Percentiles rank a stretch among this genome's conserved stretches.
These are phyloP conservation scores for Trachymyrmex cornetzi DNA, from an alignment of 1,140 invertebrate species.

Conservation along the genomic window DNA sequence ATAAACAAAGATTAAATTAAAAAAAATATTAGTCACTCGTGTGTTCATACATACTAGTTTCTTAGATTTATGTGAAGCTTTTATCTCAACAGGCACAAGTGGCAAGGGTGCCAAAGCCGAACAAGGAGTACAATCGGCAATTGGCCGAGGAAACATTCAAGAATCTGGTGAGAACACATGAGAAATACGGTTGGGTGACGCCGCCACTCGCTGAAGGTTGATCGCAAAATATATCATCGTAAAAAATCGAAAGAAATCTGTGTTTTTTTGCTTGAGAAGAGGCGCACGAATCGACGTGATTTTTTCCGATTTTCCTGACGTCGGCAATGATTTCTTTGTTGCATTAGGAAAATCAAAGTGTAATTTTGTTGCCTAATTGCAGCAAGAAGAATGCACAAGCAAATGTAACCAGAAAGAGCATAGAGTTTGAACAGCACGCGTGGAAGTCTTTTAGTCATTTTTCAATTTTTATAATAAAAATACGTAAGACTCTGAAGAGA, in stretches of 20 bases:
- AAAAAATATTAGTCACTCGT: not conserved
- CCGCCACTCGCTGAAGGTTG: conserved; percentile 94
- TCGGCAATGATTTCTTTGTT: conserved; percentile 28
- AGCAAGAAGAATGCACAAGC: conserved; percentile 23
- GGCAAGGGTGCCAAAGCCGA: conserved; percentile 91
- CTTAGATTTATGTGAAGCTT: not conserved
- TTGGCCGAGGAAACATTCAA: conserved; percentile 94
- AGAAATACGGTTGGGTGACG: conserved; percentile 96
- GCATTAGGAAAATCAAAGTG: not conserved
- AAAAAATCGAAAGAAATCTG: not conserved
- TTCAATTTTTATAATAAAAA: conserved; percentile 43
- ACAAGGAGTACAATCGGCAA: conserved; percentile 93
- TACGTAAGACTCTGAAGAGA: not conserved
- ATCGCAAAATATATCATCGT: conserved; percentile 59
- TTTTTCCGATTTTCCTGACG: not conserved
- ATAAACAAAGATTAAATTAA: not conserved
- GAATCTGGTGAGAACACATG: conserved; percentile 94
- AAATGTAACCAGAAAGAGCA: not conserved
- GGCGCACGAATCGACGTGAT: not conserved
- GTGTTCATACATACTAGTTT: not conserved
- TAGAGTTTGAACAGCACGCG: not conserved
- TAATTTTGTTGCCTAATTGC: conserved; percentile 41
- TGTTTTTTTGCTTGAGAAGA: conserved; percentile 22
- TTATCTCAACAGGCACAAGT: conserved; percentile 88
- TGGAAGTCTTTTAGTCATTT: conserved; percentile 5